Evolutionary conservation across 1,140 invertebrate genomes (phyloP), one percentile per base, ranked within the genome.

Genomic region (Phocides pigmalion): DNA sequence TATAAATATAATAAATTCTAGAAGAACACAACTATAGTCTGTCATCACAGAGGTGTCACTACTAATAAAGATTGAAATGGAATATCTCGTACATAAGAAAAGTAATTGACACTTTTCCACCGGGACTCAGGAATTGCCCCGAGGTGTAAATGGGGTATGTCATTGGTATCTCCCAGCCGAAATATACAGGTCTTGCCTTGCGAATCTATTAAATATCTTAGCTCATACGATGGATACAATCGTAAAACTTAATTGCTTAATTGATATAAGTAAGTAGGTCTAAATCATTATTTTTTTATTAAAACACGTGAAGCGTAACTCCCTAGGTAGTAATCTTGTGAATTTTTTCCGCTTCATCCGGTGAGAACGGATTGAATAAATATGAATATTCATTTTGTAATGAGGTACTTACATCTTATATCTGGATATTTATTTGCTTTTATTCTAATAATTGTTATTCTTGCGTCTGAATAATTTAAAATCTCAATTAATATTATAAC

Each of bases 331-430:
- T 37, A 53, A 39, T 37, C 16, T 20, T 53, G 32, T 53, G 46
- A 14, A 49, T 28, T 49, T 53, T 53, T 53, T 35, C 32, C 50
- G 50, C 32, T 53, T 53, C 32, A 53, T 37, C 35, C 16, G 16
- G 17, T 39, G 35, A 4, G 15, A 53, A 37, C 16, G 50, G 11
- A 35, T 19, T 37, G 50, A 35, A 35, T 37, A 20, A 4, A 12
- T 11, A 35, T 35, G 32, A 35, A 35, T 35, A 35, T 35, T 35
- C 32, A 35, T 35, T 35, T n/a, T 35, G 8, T 35, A 35, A 35
- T 35, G 11, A 35, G 32, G 8, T 12, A n/a, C n/a, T n/a, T n/a
- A 35, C 32, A 35, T 35, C 32, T 35, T 35, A 35, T 2, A 12
- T 12, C 32, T 11, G 32, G n/a, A 58, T 19, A 14, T 4, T 46